Base-by-base conservation (phyloP, 2,113 vertebrate species). In the Tachycineta bicolor region DNA sequence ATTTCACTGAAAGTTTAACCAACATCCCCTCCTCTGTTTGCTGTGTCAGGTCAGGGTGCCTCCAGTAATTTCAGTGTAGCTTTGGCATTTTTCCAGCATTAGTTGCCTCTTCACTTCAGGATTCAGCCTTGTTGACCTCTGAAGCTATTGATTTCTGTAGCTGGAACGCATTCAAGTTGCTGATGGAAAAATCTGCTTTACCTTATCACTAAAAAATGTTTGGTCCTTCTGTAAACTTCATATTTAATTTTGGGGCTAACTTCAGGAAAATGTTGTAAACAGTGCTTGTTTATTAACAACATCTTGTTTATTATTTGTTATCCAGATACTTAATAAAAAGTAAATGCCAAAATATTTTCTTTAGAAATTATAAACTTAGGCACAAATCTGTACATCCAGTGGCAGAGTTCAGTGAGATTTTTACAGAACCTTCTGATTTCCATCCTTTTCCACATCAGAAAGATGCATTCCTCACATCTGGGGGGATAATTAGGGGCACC, bases 1-100 rank as follows among this genome's bases (percentile, higher is more conserved):
- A 76, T 91, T 95, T 90, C 88, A 74, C 63, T 62, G 94, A 83
- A 93, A 96, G 62, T 47, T 70, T 93, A 88, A 92, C 90, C 90
- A 92, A 55, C 60, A 43, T 95, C 71, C 83, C 87, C 74, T 95
- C 33, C 63, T 63, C 67, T 53, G 60, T 97, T 96, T 94, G 90
- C 83, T 82, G 29, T 77, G 56, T 83, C 76, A 96, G 93, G 95
- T 96, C 92, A 96, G 49, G 60, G 73, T 94, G 85, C 76, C 79
- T 90, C 92, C 52, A 92, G 56, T 88, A 83, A 90, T 75, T 87
- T 87, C 71, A 84, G 0, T 37, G 79, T 52, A 89, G 44, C 28
- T 83, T 75, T 90, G 95, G 90, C 64, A 53, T 83, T 88, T 94
- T 90, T 87, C 90, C 94, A 87, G 47, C 25, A 78, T 95, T 78